Conservation (phyloP, 2,113 vertebrate genomes). For the Limanda limanda region DNA sequence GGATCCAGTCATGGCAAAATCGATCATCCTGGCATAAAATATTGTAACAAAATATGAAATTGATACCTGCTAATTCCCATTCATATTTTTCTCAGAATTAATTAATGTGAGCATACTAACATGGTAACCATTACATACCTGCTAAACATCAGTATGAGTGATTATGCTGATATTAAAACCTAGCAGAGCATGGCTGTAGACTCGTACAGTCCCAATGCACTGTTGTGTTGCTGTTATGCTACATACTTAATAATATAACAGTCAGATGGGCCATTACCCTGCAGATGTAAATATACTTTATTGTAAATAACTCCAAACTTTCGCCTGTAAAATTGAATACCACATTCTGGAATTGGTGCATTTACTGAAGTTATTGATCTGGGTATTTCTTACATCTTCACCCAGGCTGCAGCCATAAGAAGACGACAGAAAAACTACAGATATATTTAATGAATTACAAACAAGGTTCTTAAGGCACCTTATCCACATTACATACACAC, state of each 20-base stretch:
- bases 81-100: too few relatives aligned
- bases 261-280: background rate
- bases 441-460: background rate
- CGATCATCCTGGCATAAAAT: background rate
- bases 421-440: background rate
- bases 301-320: too few relatives aligned
- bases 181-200: background rate
- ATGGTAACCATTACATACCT: too few relatives aligned
- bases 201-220: background rate
- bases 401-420: background rate
- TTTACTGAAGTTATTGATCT: too few relatives aligned
- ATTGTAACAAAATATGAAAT: too few relatives aligned
- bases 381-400: background rate
- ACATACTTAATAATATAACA: background rate
- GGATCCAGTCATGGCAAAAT: background rate
- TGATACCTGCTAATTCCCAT: too few relatives aligned
- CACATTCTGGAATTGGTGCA: background rate
- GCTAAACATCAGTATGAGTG: too few relatives aligned
- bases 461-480: background rate
- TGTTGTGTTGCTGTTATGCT: background rate
- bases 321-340: background rate
- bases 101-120: too few relatives aligned
- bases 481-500: background rate
- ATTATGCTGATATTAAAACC: too few relatives aligned
- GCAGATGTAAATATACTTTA: background rate